Conservation (phyloP, 1,140 invertebrate genomes). For the Drosophila watanabei region DNA sequence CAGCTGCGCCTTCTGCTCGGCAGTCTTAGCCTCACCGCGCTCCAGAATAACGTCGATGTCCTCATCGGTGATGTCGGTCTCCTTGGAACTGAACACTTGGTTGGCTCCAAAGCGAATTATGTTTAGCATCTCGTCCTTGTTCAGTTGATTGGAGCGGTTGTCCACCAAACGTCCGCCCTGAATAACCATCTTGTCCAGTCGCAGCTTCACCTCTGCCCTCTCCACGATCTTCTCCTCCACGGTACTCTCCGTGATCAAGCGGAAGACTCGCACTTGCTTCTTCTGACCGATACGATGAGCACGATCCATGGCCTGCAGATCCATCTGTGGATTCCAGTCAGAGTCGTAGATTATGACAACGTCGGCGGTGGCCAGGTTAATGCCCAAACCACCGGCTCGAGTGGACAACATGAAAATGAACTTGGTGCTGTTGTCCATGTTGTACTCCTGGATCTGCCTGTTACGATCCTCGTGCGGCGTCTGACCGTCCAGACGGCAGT, state of each 20-base stretch:
- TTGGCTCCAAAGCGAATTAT: conserved; percentile 99
- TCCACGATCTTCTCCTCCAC: conserved; percentile 99
- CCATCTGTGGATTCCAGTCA: conserved; percentile 99
- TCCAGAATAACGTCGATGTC: conserved; percentile 98
- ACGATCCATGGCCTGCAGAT: conserved; percentile 98
- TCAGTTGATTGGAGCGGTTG: conserved; percentile 94
- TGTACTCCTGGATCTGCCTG: conserved; percentile 98
- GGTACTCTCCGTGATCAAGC: conserved; percentile 99
- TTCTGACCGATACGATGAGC: conserved; percentile 99
- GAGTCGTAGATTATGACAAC: conserved; percentile 99
- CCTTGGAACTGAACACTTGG: conserved; percentile 99
- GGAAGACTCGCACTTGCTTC: conserved; percentile 95
- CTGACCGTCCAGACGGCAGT: conserved; percentile 98
- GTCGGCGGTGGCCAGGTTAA: conserved; percentile 99
- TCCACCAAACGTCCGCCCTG: conserved; percentile 97
- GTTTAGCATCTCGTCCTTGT: conserved; percentile 99
- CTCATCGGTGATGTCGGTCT: conserved; percentile 99
- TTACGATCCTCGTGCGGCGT: conserved; percentile 99
- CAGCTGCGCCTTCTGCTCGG: conserved; percentile 96
- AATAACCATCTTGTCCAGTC: conserved; percentile 98
- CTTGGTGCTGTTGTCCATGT: conserved; percentile 95
- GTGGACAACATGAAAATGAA: conserved; percentile 99
- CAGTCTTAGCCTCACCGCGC: conserved; percentile 96
- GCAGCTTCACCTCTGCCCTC: conserved; percentile 98
- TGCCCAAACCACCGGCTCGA: conserved; percentile 98